These are phyloP conservation scores for Lates calcarifer DNA, from an alignment of 2,113 vertebrate species.

Conservation along the genomic window DNA sequence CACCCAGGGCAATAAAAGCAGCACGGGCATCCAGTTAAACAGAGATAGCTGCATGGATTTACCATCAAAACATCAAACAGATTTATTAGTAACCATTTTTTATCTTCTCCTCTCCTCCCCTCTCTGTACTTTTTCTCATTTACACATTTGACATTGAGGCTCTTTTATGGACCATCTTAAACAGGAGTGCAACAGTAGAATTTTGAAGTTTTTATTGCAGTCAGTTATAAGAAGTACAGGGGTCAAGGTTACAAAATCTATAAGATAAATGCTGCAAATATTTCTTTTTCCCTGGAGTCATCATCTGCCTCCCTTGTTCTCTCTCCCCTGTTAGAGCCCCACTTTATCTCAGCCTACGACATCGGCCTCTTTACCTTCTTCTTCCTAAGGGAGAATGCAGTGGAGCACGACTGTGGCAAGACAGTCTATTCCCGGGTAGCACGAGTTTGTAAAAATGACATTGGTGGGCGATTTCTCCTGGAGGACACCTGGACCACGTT, in stretches of 20 bases:
- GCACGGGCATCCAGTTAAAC: conserved; percentile 50
- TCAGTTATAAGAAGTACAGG: conserved; percentile 28
- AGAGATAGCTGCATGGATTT: conserved; percentile 67
- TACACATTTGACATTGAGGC: conserved; percentile 56
- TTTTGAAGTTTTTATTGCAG: conserved; percentile 22
- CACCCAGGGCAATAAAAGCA: conserved; percentile 56
- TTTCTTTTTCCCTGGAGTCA: conserved; percentile 23
- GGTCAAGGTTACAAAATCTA: conserved; percentile 30
- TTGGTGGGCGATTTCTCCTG: conserved; percentile 94
- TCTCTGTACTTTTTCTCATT: conserved; percentile 23
- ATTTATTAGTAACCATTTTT: conserved; percentile 64
- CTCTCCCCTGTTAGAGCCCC: conserved; percentile 87
- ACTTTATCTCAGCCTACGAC: conserved; percentile 96
- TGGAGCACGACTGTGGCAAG: conserved; percentile 96
- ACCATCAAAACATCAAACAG: conserved; percentile 70
- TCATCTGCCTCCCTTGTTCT: neutral
- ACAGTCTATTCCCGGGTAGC: conserved; percentile 94
- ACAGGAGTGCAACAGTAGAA: neutral
- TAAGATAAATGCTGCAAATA: conserved; percentile 50
- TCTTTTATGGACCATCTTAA: conserved; percentile 21
- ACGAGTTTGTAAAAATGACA: conserved; percentile 95
- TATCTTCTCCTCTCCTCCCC: conserved; percentile 11
- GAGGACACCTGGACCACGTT: conserved; percentile 99
- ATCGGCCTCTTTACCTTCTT: conserved; percentile 96
- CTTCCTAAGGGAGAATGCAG: conserved; percentile 94